Evolutionary conservation across 2,797 vertebrate genomes (phyloP).

Genomic region (Cyprinella venusta): DNA sequence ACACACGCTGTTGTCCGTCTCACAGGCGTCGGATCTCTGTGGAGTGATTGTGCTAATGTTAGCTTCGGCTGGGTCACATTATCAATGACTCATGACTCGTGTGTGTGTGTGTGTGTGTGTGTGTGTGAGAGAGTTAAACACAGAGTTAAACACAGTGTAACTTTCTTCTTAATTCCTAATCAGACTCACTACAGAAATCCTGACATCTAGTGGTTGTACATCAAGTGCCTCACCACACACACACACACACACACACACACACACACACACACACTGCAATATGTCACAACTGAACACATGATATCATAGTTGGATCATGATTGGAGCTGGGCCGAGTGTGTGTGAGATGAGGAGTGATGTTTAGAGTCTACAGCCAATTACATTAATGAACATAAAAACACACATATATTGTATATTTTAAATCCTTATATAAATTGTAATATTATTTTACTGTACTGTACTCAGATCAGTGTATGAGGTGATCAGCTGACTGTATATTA

Average conservation of each 20-base stretch:
- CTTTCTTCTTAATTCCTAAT: neutral
- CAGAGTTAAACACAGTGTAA: neutral
- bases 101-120: neutral
- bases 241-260: too few relatives aligned
- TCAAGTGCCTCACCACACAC: too few relatives aligned
- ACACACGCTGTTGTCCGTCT: neutral
- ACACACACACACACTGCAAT: neutral
- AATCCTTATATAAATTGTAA: neutral
- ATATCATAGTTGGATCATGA: neutral
- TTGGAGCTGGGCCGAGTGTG: neutral
- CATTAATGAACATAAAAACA: neutral
- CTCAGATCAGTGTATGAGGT: too few relatives aligned
- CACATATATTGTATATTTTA: neutral
- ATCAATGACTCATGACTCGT: neutral
- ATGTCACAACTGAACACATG: neutral
- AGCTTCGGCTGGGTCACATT: constrained; percentile 18
- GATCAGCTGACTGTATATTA: too few relatives aligned
- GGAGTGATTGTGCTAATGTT: constrained; percentile 6
- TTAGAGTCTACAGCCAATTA: too few relatives aligned
- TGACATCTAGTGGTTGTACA: constrained; percentile 47
- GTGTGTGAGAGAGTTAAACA: too few relatives aligned
- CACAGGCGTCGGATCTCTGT: neutral
- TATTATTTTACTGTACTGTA: too few relatives aligned
- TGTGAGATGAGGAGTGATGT: too few relatives aligned
- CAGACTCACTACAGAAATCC: constrained; percentile 59